phyloP scores from a whole-genome alignment of 2,888 invertebrate genomes.

The Hofmannophila pseudospretella region DNA sequence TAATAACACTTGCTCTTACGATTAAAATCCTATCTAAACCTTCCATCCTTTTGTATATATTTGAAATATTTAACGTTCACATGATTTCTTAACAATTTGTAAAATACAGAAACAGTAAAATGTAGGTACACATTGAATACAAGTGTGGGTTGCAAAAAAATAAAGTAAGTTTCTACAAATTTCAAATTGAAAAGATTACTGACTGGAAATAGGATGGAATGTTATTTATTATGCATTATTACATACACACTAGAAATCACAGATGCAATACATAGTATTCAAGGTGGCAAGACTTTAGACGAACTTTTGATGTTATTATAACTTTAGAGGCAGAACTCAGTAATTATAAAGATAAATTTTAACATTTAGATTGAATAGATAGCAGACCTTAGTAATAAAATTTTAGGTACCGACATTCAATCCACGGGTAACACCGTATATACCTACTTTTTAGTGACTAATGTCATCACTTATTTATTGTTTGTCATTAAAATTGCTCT shows the following conservation, averaged over 20 bases:
- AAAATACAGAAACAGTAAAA: slow-evolving; percentile 29
- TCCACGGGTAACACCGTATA: background rate
- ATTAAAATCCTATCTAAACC: background rate
- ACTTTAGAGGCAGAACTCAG: slow-evolving; percentile 11
- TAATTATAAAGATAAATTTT: slow-evolving; percentile 16
- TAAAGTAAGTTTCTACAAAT: slow-evolving; percentile 30
- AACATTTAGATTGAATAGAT: slow-evolving; percentile 13
- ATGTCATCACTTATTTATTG: slow-evolving; percentile 11
- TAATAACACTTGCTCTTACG: background rate
- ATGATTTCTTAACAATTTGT: slow-evolving; percentile 33
- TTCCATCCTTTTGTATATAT: slow-evolving; percentile 5
- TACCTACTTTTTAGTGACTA: slow-evolving; percentile 10
- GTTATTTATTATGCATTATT: slow-evolving; percentile 34
- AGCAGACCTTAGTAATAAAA: slow-evolving; percentile 13
- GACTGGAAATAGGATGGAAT: slow-evolving; percentile 2
- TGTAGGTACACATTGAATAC: slow-evolving; percentile 4
- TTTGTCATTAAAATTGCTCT: slow-evolving; percentile 33
- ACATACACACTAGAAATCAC: slow-evolving; percentile 53
- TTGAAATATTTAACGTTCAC: slow-evolving; percentile 11
- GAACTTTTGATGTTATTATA: slow-evolving; percentile 7
- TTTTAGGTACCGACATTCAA: background rate
- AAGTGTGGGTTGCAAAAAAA: too few relatives aligned
- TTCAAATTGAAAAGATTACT: slow-evolving; percentile 43
- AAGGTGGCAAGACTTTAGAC: slow-evolving; percentile 47
- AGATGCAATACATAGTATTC: slow-evolving; percentile 54